phyloP scores from a whole-genome alignment of 2,888 invertebrate species.

The Scaptomyza cyrtandrae region DNA sequence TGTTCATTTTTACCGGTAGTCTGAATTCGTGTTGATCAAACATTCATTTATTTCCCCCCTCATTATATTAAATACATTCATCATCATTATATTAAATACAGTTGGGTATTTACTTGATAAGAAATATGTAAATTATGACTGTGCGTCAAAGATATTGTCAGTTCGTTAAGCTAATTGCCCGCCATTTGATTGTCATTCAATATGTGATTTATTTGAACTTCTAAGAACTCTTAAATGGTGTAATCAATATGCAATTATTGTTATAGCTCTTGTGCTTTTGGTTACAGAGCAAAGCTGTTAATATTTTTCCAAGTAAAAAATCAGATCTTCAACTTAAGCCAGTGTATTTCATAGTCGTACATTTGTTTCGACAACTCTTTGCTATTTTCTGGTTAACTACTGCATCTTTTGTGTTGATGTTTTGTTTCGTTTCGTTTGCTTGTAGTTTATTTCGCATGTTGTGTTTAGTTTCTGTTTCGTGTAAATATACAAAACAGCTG shows the following conservation, averaged over 20 bases:
- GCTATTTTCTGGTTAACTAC: conserved; percentile 37
- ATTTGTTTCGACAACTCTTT: neutral
- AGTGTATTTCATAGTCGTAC: conserved; percentile 9
- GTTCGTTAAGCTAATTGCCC: neutral
- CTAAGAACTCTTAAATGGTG: neutral
- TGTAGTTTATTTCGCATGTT: conserved; percentile 38
- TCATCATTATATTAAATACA: conserved; percentile 4
- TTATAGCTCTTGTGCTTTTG: neutral
- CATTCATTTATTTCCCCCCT: conserved; percentile 15
- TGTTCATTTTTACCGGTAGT: conserved; percentile 39
- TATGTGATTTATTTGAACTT: neutral
- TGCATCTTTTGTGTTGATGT: conserved; percentile 65
- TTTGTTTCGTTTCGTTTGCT: conserved; percentile 53
- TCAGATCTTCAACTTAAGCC: no score
- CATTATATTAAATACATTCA: no score
- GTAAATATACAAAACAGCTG: conserved; percentile 61
- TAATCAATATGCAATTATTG: neutral
- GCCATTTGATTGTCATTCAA: neutral
- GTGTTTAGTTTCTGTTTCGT: conserved; percentile 62
- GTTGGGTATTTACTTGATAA: neutral
- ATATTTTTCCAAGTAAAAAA: neutral
- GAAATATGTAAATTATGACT: neutral
- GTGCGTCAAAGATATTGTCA: neutral
- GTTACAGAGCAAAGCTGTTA: neutral
- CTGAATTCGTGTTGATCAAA: conserved; percentile 12